Conservation (phyloP, 2,888 invertebrate genomes). For the Drosophila gaucha region DNA sequence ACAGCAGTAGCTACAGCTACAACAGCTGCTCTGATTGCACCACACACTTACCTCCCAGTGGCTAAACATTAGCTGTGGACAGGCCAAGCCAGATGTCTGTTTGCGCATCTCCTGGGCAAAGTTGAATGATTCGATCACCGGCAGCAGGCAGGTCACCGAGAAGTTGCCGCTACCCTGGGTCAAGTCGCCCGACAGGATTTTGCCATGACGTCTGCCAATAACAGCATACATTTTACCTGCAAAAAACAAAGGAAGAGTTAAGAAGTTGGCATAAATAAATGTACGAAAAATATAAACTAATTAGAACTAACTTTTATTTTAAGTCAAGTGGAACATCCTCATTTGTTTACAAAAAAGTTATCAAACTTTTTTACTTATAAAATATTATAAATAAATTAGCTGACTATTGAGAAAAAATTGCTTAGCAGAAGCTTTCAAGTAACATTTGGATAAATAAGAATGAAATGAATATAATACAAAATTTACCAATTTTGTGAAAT, state of each 20-base stretch:
- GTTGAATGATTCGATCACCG: conserved; percentile 98
- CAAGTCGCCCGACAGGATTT: conserved; percentile 95
- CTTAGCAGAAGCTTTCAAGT: no score
- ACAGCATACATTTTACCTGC: conserved; percentile 95
- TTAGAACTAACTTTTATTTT: no score
- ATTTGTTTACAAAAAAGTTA: no score
- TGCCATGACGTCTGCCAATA: conserved; percentile 93
- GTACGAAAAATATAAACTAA: not conserved
- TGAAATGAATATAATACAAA: no score
- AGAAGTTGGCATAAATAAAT: not conserved
- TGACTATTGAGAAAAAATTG: no score
- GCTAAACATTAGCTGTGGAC: conserved; percentile 97
- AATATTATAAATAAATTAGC: no score
- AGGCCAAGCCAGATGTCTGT: conserved; percentile 97
- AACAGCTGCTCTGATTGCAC: conserved; percentile 43
- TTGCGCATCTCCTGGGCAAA: conserved; percentile 97
- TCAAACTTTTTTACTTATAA: no score
- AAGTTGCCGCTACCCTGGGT: conserved; percentile 96
- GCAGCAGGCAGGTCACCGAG: conserved; percentile 94
- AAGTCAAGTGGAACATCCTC: no score
- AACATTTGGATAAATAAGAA: no score
- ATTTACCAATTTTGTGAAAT: no score
- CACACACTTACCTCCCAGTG: conserved; percentile 98
- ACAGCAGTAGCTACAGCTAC: conserved; percentile 32
- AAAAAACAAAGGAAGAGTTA: conserved; percentile 54